Conservation (phyloP, 2,797 vertebrate genomes). For the Anguilla marmorata region DNA sequence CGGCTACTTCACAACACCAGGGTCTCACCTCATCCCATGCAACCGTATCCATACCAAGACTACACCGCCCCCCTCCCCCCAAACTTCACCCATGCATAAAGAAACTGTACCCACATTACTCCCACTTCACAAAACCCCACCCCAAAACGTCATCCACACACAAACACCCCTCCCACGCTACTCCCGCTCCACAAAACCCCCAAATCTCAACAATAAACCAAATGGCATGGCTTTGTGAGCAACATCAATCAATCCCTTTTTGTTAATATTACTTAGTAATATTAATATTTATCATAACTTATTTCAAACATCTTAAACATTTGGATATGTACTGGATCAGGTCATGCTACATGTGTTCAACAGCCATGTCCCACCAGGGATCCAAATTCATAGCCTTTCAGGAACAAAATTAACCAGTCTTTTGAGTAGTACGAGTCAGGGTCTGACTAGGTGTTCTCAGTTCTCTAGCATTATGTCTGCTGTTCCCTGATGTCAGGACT, state of each 20-base stretch:
- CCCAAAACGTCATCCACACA: not conserved
- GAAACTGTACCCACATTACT: not conserved
- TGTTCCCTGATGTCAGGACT: not conserved
- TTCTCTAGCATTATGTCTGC: not conserved
- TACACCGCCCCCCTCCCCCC: not conserved
- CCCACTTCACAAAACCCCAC: not conserved
- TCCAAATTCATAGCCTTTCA: not conserved
- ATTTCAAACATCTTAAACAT: not conserved
- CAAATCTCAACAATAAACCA: not conserved
- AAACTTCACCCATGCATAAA: not conserved
- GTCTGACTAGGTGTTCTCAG: not conserved
- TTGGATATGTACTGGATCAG: not conserved
- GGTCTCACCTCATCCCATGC: constrained; percentile 77
- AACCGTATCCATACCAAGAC: constrained; percentile 17
- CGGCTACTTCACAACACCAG: constrained; percentile 99
- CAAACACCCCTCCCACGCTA: not conserved
- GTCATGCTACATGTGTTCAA: not conserved
- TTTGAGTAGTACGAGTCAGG: not conserved
- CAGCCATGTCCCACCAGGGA: not conserved
- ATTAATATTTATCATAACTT: not conserved
- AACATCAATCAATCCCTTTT: not conserved
- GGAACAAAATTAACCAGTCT: not conserved
- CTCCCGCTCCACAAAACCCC: too few species aligned
- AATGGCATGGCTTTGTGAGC: not conserved
- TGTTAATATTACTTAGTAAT: not conserved